Percentiles rank a stretch among this genome's conserved stretches.
phyloP scores from a whole-genome alignment of 2,888 invertebrate genomes.

The Sinelater perroti region DNA sequence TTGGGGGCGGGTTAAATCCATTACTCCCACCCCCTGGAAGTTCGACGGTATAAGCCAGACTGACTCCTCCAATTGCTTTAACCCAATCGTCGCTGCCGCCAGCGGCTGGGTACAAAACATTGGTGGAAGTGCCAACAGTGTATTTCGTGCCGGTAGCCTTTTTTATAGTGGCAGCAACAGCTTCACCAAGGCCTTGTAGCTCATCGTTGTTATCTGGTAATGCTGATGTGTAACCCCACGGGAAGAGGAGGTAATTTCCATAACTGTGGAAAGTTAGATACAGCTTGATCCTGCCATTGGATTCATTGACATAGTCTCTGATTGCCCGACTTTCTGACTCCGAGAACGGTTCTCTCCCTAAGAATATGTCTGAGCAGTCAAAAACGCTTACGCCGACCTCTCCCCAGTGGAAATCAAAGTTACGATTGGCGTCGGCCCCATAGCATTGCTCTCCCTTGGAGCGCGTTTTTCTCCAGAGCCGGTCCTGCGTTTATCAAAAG shows the following conservation, averaged over 20 bases:
- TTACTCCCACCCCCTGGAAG: slow-evolving; percentile 63
- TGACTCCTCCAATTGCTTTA: slow-evolving; percentile 64
- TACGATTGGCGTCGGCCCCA: slow-evolving; percentile 80
- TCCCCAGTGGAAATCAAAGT: slow-evolving; percentile 77
- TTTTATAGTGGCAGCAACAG: slow-evolving; percentile 61
- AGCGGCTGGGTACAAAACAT: slow-evolving; percentile 64
- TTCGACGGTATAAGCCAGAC: slow-evolving; percentile 71
- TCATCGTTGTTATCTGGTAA: slow-evolving; percentile 63
- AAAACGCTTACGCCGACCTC: slow-evolving; percentile 56
- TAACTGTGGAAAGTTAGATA: slow-evolving; percentile 82
- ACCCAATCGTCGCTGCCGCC: slow-evolving; percentile 77
- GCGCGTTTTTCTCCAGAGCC: slow-evolving; percentile 77
- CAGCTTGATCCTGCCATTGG: slow-evolving; percentile 65
- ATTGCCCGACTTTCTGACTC: slow-evolving; percentile 67
- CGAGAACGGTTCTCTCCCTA: slow-evolving; percentile 61
- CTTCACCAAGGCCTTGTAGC: slow-evolving; percentile 60
- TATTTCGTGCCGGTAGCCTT: slow-evolving; percentile 59
- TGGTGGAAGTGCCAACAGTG: slow-evolving; percentile 61
- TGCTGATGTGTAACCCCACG: slow-evolving; percentile 71
- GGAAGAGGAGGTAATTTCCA: slow-evolving; percentile 74
- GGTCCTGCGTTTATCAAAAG: slow-evolving; percentile 50
- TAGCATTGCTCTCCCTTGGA: slow-evolving; percentile 64
- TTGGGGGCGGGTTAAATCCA: slow-evolving; percentile 68
- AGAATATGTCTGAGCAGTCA: slow-evolving; percentile 61
- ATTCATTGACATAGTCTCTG: slow-evolving; percentile 65